Conservation (phyloP, 2,797 vertebrate genomes). For the Morelia viridis region DNA sequence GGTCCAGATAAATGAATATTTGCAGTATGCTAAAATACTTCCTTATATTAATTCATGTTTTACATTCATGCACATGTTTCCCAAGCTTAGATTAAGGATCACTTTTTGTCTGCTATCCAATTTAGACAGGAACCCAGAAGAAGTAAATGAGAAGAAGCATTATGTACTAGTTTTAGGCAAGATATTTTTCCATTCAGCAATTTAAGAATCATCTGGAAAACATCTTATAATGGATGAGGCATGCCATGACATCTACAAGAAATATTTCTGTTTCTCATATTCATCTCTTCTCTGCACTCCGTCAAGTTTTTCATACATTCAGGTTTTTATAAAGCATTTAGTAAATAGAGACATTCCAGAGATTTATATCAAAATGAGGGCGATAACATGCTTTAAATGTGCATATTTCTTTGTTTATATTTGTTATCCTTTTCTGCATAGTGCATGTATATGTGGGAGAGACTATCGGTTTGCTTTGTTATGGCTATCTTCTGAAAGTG, state of each 20-base stretch:
- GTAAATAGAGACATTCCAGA: slow-evolving; percentile 66
- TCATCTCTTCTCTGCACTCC: slow-evolving; percentile 70
- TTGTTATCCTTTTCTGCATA: slow-evolving; percentile 12
- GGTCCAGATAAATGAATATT: neutral
- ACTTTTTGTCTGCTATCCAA: slow-evolving; percentile 63
- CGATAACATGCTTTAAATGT: slow-evolving; percentile 47
- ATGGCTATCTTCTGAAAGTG: neutral
- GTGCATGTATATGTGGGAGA: neutral
- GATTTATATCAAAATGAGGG: slow-evolving; percentile 64
- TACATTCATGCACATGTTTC: neutral
- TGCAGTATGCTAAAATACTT: neutral
- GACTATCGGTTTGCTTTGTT: neutral
- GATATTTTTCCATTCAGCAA: slow-evolving; percentile 76
- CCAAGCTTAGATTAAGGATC: slow-evolving; percentile 21
- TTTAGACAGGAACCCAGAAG: slow-evolving; percentile 51
- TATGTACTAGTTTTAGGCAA: slow-evolving; percentile 72
- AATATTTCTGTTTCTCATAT: slow-evolving; percentile 78
- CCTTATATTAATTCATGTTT: neutral
- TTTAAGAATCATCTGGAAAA: slow-evolving; percentile 80
- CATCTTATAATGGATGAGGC: slow-evolving; percentile 77
- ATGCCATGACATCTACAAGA: slow-evolving; percentile 80
- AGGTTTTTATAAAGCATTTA: slow-evolving; percentile 66
- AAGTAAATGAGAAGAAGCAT: slow-evolving; percentile 72
- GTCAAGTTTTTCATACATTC: slow-evolving; percentile 67
- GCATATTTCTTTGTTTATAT: slow-evolving; percentile 64